Evolutionary conservation across 2,888 invertebrate species (phyloP), one percentile per base, ranked within the genome.

Genomic region (Cerceris rybyensis): DNA sequence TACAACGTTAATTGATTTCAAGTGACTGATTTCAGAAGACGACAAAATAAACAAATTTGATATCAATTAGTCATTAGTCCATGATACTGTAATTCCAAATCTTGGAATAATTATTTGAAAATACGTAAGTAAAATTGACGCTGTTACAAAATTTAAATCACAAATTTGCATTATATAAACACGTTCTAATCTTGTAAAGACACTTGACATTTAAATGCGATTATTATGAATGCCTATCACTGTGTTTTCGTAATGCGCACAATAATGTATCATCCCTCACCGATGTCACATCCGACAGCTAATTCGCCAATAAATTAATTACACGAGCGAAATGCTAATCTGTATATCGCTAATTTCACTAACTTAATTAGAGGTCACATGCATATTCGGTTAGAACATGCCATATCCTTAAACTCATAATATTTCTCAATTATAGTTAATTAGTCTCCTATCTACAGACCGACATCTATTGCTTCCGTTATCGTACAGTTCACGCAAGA

Each of bases 221-320:
- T 14, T 7, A 8, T 14, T 6, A 43, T 63, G 17, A 42, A 57
- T 42, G 42, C 41, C 43, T 6, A 43, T 64, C 49, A 17, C 60
- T 55, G 54, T 55, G 59, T 69, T 76, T 66, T 66, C 39, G 8
- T 14, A 11, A 43, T 43, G 42, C 52, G 57, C 57, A 42, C 52
- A 70, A 69, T 75, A 43, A 41, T 55, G 65, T 28, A 65, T 78
- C 72, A 75, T 75, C 59, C 50, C 73, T 65, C 68, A 43, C 69
- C 50, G 9, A 59, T 78, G 72, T 74, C 78, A 75, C 52, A 58
- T 49, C 57, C 58, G 63, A 72, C 64, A 70, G 63, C 49, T 71
- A 54, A 78, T 78, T 59, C 72, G 52, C 75, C 75, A 60, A 82
- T 84, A 84, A 84, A 84, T 84, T 84, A 70, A 84, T 84, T 84